Evolutionary conservation across 1,140 invertebrate species (phyloP), one percentile per base, ranked within the genome.

Genomic region (Streblospio benedicti): DNA sequence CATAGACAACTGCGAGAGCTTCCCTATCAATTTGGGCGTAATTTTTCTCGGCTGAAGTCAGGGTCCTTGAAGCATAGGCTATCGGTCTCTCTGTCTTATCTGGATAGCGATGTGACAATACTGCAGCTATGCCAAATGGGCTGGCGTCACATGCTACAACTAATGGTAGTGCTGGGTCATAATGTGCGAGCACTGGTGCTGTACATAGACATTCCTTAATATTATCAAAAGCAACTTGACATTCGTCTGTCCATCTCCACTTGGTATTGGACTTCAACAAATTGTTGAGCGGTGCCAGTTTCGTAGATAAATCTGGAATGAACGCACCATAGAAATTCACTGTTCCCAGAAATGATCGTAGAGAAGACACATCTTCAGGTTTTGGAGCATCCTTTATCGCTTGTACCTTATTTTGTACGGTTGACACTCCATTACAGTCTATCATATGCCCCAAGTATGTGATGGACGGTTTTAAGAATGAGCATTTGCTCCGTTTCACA

Each of bases 11-110:
- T 0, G 75, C 77, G n/a, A 81, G 59, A 0, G 74, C 77, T 66
- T 84, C 79, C 54, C 75, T 79, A 51, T 81, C 76, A 16, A 82
- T 77, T 62, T 82, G 65, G n/a, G 76, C 1, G 32, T 83, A 84
- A 9, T 79, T 78, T 62, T 67, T 65, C 67, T 84, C 79, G 32
- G 79, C 66, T 30, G 58, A 41, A 12, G 67, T 68, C 14, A 83
- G 56, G 2, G 68, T 71, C 59, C 78, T 51, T 1, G 76, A 81
- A 14, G 72, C 72, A 67, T 77, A 81, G 4, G 73, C 72, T 28
- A 82, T 72, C 3, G 78, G 77, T 62, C 61, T 60, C n/a, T n/a
- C n/a, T n/a, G n/a, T n/a, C n/a, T n/a, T n/a, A n/a, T n/a, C n/a
- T n/a, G n/a, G n/a, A n/a, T n/a, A n/a, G n/a, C n/a, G n/a, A n/a